phyloP scores from a whole-genome alignment of 2,888 invertebrate genomes.

The Ommatoiulus sabulosus region DNA sequence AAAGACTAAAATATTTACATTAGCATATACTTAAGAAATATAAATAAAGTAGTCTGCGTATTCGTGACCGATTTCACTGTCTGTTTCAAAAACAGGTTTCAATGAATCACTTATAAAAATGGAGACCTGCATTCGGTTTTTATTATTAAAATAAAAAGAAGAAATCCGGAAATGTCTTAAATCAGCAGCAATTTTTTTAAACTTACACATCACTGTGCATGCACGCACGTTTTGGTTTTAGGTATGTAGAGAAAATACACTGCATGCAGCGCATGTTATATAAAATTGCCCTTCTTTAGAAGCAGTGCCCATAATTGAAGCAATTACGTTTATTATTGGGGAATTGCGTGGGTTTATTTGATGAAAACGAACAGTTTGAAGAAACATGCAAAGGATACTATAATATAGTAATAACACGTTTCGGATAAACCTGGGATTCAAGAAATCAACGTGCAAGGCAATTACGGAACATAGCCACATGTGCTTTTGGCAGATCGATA shows the following conservation, averaged over 20 bases:
- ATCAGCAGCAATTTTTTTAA: background rate
- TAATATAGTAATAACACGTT: background rate
- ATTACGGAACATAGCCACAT: background rate
- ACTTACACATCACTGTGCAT: background rate
- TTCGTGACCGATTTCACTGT: background rate
- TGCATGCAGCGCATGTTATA: background rate
- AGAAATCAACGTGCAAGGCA: background rate
- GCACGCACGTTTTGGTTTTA: background rate
- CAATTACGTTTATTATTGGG: background rate
- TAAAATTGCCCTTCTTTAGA: background rate
- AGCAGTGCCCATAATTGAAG: background rate
- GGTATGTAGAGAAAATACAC: background rate
- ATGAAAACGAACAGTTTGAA: background rate
- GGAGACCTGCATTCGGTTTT: background rate
- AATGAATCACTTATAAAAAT: background rate
- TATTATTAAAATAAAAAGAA: background rate
- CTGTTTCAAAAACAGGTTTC: background rate
- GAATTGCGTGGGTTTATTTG: background rate
- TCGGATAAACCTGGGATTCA: background rate
- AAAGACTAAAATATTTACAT: constrained; percentile 7
- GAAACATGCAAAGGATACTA: background rate
- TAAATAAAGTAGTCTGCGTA: background rate
- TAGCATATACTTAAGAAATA: background rate
- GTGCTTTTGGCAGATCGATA: background rate
- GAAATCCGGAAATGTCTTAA: background rate